Evolutionary conservation across 2,888 invertebrate species (phyloP), one percentile per base, ranked within the genome.

Genomic region (Leptothorax acervorum): DNA sequence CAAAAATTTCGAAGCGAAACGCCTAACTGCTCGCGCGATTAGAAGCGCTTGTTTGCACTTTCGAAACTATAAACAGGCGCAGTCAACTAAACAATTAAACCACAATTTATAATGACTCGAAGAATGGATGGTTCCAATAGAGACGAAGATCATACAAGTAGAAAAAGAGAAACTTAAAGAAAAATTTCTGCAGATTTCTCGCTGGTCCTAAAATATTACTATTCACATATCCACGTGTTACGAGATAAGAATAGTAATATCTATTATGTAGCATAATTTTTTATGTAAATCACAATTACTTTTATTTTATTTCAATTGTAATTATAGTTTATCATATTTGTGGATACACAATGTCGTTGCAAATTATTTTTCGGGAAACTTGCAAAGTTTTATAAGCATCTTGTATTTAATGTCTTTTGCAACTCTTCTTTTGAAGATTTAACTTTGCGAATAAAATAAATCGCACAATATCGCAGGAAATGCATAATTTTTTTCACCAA

Each of bases 11-110:
- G 31, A 71, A 42, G 76, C 39, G 28, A 53, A 76, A 76, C 53
- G 76, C 28, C 53, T 39, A 39, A 53, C 65, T 11, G 48, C 62
- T n/a, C 23, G 63, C 28, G 5, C 42, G 31, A 51, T 63, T 57
- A 39, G 63, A 63, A 18, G 62, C 51, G 23, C 23, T 57, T 78
- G 28, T 78, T 83, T 63, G 39, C 63, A 78, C 66, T 78, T 83
- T 85, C 66, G 65, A 62, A 78, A 83, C 60, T 23, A 57, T 65
- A 18, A 57, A 78, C 48, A 9, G 42, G 51, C 23, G 28, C 79
- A 57, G n/a, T 31, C 45, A 63, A 74, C 51, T 45, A 74, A 79
- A 48, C 53, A 42, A 82, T 65, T 75, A 75, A 71, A 55, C 23
- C 48, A n/a, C 45, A 45, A 62, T 45, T 15, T 74, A 78, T 74